These are phyloP conservation scores for Caligus rogercresseyi DNA, from an alignment of 1,140 invertebrate species.

Conservation along the genomic window DNA sequence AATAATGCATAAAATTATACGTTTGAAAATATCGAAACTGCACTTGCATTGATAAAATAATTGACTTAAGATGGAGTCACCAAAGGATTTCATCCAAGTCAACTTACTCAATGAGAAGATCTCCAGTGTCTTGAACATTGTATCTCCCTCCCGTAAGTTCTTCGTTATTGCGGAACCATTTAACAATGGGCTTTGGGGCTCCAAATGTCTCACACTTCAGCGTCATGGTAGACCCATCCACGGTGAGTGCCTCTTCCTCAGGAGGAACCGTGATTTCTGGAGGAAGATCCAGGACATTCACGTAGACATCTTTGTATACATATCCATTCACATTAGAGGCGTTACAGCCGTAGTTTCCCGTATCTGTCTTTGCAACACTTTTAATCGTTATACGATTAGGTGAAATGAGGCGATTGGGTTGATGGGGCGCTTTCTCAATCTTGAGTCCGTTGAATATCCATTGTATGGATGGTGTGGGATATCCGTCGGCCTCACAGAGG, in stretches of 20 bases:
- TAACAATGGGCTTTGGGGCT: constrained; percentile 80
- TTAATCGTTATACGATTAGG: constrained; percentile 60
- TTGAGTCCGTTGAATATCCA: constrained; percentile 95
- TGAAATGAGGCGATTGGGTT: constrained; percentile 41
- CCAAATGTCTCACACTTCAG: constrained; percentile 85
- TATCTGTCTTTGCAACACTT: constrained; percentile 67
- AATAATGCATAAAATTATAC: too few species aligned
- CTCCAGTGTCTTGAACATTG: constrained; percentile 49
- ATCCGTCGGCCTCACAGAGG: constrained; percentile 64
- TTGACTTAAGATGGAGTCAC: too few species aligned
- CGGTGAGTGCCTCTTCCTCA: constrained; percentile 46
- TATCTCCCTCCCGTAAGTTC: constrained; percentile 69
- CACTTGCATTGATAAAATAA: too few species aligned
- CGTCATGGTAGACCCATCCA: constrained; percentile 59
- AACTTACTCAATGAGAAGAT: constrained; percentile 54
- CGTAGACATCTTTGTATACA: constrained; percentile 90
- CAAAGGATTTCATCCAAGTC: too few species aligned
- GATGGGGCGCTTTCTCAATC: constrained; percentile 45
- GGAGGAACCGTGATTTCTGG: constrained; percentile 76
- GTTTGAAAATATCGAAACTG: too few species aligned
- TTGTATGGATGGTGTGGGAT: constrained; percentile 69
- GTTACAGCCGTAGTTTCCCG: constrained; percentile 90
- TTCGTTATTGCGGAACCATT: constrained; percentile 65
- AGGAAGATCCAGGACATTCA: constrained; percentile 81
- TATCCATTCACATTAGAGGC: constrained; percentile 94